Evolutionary conservation across 2,888 invertebrate genomes (phyloP).

Genomic region (Acanthosepion lycidas): DNA sequence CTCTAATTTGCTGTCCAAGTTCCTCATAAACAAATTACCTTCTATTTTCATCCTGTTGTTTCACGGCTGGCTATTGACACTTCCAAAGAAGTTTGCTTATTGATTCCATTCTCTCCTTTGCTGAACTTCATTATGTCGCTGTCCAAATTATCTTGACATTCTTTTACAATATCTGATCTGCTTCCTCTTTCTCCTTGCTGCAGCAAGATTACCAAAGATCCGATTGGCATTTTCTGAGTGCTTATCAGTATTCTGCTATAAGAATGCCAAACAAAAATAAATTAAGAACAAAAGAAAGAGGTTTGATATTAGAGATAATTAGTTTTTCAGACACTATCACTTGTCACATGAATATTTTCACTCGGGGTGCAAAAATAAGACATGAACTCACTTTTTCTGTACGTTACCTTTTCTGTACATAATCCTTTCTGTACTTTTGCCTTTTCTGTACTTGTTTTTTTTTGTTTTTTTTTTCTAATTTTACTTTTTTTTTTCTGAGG

Average conservation of each 20-base stretch:
- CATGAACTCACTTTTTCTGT: background rate
- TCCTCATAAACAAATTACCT: too few species aligned
- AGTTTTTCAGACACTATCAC: background rate
- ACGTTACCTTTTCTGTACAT: background rate
- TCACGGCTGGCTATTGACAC: too few species aligned
- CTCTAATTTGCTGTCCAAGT: too few species aligned
- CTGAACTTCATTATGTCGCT: background rate
- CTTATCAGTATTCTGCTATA: background rate
- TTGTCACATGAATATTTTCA: background rate
- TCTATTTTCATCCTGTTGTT: too few species aligned
- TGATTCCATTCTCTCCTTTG: too few species aligned
- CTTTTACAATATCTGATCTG: slow-evolving; percentile 15
- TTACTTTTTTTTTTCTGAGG: too few species aligned
- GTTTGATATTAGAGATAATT: background rate
- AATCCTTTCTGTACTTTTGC: too few species aligned
- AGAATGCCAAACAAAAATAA: background rate
- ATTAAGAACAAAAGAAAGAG: background rate
- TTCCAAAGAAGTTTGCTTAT: too few species aligned
- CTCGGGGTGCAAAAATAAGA: background rate
- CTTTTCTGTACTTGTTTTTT: too few species aligned
- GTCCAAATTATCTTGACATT: background rate
- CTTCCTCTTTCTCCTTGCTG: background rate
- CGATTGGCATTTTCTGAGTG: background rate
- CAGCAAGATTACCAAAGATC: background rate
- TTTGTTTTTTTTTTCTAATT: too few species aligned